Base-by-base conservation (phyloP, 2,888 invertebrate species). In the Philaethria dido region DNA sequence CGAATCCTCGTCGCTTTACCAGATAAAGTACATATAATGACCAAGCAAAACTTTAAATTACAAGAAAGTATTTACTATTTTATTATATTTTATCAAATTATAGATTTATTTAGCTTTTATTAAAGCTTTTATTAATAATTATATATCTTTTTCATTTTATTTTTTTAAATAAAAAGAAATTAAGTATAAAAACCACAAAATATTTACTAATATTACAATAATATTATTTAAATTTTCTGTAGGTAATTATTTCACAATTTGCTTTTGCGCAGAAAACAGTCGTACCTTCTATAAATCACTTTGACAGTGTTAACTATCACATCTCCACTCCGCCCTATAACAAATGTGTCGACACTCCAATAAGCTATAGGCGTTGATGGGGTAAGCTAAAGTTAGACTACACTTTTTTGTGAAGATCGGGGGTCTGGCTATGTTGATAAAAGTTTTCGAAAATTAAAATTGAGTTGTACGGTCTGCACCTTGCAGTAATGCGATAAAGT, bases 271-370 rank as follows among this genome's bases (percentile, higher is more conserved):
- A 45, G 18, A 61, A 64, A 18, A 60, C 61, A 75, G 80, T 80
- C 78, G 79, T 74, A 77, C 76, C 76, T 75, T 77, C 73, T 73
- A 86, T 89, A 89, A 87, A 90, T 91, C 86, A 87, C 80, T 68
- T 62, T 72, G 76, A 80, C 83, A 78, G 86, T 83, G 86, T 85
- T 86, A 86, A 87, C 82, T 84, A 80, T 77, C 77, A 75, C 78
- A 77, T 72, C 76, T 78, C 80, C 73, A 71, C 74, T 76, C 77
- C 77, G 77, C 78, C 80, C 79, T 78, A 72, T 74, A 79, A 86
- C 89, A 83, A 88, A 89, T 86, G 85, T 87, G 89, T 88, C 84
- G 85, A 88, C 90, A 83, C 82, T 74, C 79, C 79, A 82, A 83
- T 84, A 82, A 80, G 79, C 79, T 84, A 80, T 78, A 62, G 50